Percentiles rank a stretch among this genome's conserved stretches.
phyloP scores from a whole-genome alignment of 1,140 invertebrate species.

The Orius insidiosus region DNA sequence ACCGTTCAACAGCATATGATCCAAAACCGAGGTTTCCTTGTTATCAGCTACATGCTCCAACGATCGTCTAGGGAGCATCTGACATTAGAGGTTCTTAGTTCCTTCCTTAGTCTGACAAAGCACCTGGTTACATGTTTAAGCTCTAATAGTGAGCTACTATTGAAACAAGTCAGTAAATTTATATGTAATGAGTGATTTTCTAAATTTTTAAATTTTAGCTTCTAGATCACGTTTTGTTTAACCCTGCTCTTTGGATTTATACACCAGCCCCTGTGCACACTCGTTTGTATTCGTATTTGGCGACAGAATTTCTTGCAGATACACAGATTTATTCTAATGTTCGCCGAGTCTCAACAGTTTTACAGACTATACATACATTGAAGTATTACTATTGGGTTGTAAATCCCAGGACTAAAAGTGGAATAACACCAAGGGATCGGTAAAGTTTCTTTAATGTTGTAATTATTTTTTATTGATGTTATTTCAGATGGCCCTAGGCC shows the following conservation, averaged over 20 bases:
- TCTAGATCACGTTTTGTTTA: constrained; percentile 96
- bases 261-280: constrained; percentile 92
- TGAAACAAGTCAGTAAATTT: constrained; percentile 83
- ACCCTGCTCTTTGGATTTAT: constrained; percentile 97
- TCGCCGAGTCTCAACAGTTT: constrained; percentile 84
- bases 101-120: constrained; percentile 88
- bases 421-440: constrained; percentile 79
- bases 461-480: neutral
- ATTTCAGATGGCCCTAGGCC: constrained; percentile 78
- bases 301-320: constrained; percentile 92
- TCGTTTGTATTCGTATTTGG: constrained; percentile 88
- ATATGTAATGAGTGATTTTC: too few species aligned
- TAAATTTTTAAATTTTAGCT: constrained; percentile 79
- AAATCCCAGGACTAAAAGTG: constrained; percentile 85
- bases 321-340: constrained; percentile 97
- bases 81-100: constrained; percentile 78
- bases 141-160: constrained; percentile 78
- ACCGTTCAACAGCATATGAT: constrained; percentile 98
- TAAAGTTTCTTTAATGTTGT: constrained; percentile 30
- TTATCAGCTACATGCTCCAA: constrained; percentile 93
- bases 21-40: constrained; percentile 92
- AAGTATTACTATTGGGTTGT: constrained; percentile 99
- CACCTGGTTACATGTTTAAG: constrained; percentile 87
- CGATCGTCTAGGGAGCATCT: constrained; percentile 84
- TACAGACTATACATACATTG: constrained; percentile 94